Percentiles rank a stretch among this genome's conserved stretches.
phyloP scores from a whole-genome alignment of 2,797 vertebrate genomes.

The Crax fasciolata region DNA sequence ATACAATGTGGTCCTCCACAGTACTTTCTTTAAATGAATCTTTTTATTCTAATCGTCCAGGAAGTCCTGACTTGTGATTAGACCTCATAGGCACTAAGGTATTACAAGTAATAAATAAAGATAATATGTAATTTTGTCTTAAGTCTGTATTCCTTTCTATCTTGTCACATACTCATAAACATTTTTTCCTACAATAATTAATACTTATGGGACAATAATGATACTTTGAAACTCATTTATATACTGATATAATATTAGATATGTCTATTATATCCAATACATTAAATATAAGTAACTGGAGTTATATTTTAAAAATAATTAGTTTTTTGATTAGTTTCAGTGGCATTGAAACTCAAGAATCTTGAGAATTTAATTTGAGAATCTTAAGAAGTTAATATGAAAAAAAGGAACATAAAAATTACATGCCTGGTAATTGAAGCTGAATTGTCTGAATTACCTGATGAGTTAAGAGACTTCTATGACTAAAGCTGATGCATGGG shows the following conservation, averaged over 20 bases:
- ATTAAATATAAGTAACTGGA: background rate
- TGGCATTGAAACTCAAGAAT: background rate
- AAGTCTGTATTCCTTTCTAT: background rate
- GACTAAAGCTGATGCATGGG: conserved; percentile 4
- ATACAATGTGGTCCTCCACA: background rate
- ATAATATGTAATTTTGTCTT: background rate
- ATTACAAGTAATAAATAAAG: background rate
- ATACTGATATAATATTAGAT: background rate
- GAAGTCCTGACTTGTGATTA: background rate
- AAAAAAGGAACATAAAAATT: conserved; percentile 3
- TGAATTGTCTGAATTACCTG: conserved; percentile 10
- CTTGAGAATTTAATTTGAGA: background rate
- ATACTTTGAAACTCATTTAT: background rate
- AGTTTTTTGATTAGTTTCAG: background rate
- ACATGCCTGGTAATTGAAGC: background rate
- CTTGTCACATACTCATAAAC: background rate
- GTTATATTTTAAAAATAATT: background rate
- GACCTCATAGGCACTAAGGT: background rate
- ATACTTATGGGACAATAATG: background rate
- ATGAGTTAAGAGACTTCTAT: conserved; percentile 16
- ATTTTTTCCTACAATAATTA: background rate
- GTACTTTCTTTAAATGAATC: background rate
- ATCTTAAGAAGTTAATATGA: background rate
- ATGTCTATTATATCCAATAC: background rate
- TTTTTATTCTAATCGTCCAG: background rate